Conservation (phyloP, 2,888 invertebrate species). For the Petrolisthes manimaculis region DNA sequence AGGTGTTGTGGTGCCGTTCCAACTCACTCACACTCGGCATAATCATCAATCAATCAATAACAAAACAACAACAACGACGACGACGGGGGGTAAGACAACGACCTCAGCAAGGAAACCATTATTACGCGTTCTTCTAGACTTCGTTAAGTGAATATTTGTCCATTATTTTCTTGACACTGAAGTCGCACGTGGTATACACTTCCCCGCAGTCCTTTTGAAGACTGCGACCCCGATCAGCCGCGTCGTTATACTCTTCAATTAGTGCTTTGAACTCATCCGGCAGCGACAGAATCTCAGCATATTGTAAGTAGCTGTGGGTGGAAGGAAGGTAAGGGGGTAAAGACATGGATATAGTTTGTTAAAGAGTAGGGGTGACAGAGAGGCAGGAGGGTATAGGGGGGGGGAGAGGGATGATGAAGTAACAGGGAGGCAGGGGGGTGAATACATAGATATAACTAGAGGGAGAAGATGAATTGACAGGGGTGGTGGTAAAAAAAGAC, state of each 20-base stretch:
- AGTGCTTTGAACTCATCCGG: conserved; percentile 64
- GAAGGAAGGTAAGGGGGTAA: neutral
- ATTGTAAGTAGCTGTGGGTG: conserved; percentile 64
- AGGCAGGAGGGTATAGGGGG: neutral
- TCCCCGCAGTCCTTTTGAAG: conserved; percentile 65
- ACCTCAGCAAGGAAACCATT: neutral
- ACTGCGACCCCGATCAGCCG: conserved; percentile 65
- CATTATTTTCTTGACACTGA: conserved; percentile 65
- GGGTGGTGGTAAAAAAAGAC: no score
- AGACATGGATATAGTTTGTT: neutral
- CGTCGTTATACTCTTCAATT: conserved; percentile 65
- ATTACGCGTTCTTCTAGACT: conserved; percentile 29
- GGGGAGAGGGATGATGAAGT: neutral
- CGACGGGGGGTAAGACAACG: no score
- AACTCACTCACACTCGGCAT: no score
- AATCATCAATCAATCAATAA: no score
- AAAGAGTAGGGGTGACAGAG: neutral
- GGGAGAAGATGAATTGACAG: no score
- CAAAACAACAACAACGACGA: no score
- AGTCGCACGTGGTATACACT: conserved; percentile 62
- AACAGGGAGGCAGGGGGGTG: neutral
- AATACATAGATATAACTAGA: neutral
- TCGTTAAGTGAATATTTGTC: conserved; percentile 65
- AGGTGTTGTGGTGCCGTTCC: no score
- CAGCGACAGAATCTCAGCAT: conserved; percentile 64